Conservation (phyloP, 2,113 vertebrate genomes). For the Eublepharis macularius region DNA sequence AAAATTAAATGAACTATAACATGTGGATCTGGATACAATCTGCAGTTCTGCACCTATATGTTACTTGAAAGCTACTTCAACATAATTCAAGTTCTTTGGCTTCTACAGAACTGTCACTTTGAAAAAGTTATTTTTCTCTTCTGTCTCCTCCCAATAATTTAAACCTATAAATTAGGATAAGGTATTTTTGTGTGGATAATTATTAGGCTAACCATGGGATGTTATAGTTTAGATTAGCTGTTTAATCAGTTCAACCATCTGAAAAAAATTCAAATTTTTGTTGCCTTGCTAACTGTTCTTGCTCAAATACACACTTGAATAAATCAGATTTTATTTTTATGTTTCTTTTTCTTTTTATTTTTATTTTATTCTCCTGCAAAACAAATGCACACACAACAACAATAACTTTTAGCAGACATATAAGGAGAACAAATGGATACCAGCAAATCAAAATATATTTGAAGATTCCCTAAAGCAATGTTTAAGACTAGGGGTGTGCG, state of each 20-base stretch:
- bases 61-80: not conserved
- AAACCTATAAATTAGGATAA: slow-evolving; percentile 51
- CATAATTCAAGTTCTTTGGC: not conserved
- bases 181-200: slow-evolving; percentile 45
- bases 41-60: too few relatives aligned
- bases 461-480: not conserved
- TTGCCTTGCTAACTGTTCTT: slow-evolving; percentile 13
- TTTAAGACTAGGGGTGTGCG: too few relatives aligned
- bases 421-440: not conserved
- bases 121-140: slow-evolving; percentile 43
- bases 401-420: not conserved
- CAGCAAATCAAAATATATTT: not conserved
- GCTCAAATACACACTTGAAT: slow-evolving; percentile 28
- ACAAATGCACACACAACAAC: not conserved
- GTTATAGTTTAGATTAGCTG: slow-evolving; percentile 41
- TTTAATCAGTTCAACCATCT: slow-evolving; percentile 56
- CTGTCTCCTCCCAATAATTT: slow-evolving; percentile 47
- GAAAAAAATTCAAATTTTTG: slow-evolving; percentile 54
- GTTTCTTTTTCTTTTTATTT: too few relatives aligned
- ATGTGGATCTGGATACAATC: too few relatives aligned
- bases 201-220: slow-evolving; percentile 34
- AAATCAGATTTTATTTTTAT: not conserved
- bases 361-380: slow-evolving; percentile 11
- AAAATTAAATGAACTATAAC: too few relatives aligned
- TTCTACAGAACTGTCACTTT: slow-evolving; percentile 26